Evolutionary conservation across 2,113 vertebrate species (phyloP), one percentile per base, ranked within the genome.

Genomic region (Labeo rohita): DNA sequence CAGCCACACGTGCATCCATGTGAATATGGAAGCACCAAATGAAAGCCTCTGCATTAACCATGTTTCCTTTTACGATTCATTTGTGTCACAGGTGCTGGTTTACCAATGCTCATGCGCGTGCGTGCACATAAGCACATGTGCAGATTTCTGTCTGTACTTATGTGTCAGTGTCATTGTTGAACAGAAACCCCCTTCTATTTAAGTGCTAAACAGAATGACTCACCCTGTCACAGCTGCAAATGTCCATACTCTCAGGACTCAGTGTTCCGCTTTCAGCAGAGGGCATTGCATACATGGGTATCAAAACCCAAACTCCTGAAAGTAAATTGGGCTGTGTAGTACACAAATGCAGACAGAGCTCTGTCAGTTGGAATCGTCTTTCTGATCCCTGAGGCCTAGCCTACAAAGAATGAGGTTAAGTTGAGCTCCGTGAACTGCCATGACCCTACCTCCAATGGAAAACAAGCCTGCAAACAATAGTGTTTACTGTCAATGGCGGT

Each of bases 1-100:
- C 36, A 68, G 82, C 80, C 81, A 86, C 74, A 79, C 45, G 47
- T 45, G n/a, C 45, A 63, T 76, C 73, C 85, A 91, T 63, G 77
- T 81, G 79, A 81, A 81, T 49, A 49, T 81, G 79, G 43, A 81
- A 47, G 79, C 2, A 49, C 47, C 39, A 49, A 49, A 66, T 6
- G 77, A 80, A 56, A 59, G 77, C 36, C 43, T 81, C 43, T 28
- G 61, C 34, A 36, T 79, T 43, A 45, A 18, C 79, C 59, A 81
- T 81, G 79, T 81, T 81, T 66, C 39, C 45, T 59, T 59, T 63
- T 66, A 23, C 66, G 21, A 81, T 81, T 81, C 13, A 81, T 81
- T 81, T 13, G 12, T 13, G 66, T 63, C 61, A 81, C 79, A 81
- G 79, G 59, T 81, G 61, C 43, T 83, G 85, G 16, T 73, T 63